A percentile compares a stretch with the other conserved stretches of the same genome.
phyloP scores from a whole-genome alignment of 1,140 invertebrate genomes.

The Ceratina japonica region DNA sequence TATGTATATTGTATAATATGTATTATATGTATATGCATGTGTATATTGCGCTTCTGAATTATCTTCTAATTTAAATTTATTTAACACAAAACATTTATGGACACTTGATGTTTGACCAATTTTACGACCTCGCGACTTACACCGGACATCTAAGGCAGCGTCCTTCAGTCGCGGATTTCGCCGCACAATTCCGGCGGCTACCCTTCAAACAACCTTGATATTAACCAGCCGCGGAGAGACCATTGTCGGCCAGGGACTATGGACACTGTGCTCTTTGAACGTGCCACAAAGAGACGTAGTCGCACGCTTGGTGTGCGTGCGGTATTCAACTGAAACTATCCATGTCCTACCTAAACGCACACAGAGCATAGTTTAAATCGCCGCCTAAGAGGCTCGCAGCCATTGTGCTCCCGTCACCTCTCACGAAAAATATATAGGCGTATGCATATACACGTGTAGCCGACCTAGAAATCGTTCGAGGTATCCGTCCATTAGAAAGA shows the following conservation, averaged over 20 bases:
- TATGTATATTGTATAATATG: too few relatives aligned
- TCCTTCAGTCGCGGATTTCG: constrained; percentile 35
- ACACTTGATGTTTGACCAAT: too few relatives aligned
- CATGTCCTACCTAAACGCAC: constrained; percentile 21
- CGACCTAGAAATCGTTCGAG: background rate
- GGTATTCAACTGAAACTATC: constrained; percentile 61
- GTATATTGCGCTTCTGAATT: too few relatives aligned
- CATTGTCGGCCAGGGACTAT: constrained; percentile 66
- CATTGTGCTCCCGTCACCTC: constrained; percentile 55
- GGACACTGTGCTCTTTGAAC: constrained; percentile 71
- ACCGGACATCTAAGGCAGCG: too few relatives aligned
- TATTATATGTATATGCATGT: too few relatives aligned
- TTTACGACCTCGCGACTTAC: too few relatives aligned
- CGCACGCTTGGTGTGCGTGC: constrained; percentile 63
- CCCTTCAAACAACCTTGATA: constrained; percentile 73
- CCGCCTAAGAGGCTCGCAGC: constrained; percentile 61
- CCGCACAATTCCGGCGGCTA: constrained; percentile 44
- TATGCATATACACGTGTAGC: background rate
- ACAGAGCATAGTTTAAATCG: constrained; percentile 63
- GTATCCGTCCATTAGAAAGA: background rate
- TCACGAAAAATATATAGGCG: constrained; percentile 41
- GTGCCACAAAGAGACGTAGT: constrained; percentile 64
- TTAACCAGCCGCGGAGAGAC: constrained; percentile 69
- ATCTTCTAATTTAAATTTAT: too few relatives aligned
- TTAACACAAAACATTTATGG: too few relatives aligned